phyloP scores from a whole-genome alignment of 2,797 vertebrate species.

The Gallinago solitaria region DNA sequence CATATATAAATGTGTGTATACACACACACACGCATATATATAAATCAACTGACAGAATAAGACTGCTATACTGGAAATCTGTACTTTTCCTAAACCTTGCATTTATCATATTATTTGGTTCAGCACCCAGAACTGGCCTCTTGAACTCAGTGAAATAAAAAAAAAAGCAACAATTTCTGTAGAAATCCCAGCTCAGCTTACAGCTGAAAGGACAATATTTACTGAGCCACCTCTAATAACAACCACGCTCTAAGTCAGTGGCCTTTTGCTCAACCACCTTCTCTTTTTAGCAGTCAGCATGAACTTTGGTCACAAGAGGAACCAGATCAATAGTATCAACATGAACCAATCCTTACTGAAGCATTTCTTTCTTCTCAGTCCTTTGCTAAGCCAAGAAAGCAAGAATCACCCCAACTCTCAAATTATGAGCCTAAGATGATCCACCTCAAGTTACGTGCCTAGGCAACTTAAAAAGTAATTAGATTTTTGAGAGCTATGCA shows the following conservation, averaged over 20 bases:
- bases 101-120: not conserved
- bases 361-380: not conserved
- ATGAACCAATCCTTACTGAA: not conserved
- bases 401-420: not conserved
- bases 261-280: not conserved
- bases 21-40: not conserved
- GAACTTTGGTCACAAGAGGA: constrained; percentile 6
- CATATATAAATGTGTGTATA: not conserved
- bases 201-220: constrained; percentile 18
- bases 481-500: not conserved
- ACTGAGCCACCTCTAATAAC: not conserved
- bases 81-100: not conserved
- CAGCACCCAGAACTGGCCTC: not conserved
- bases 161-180: not conserved
- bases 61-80: not conserved
- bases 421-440: not conserved
- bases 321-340: not conserved
- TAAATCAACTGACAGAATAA: not conserved
- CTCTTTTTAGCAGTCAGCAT: not conserved
- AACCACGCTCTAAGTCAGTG: not conserved
- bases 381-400: not conserved
- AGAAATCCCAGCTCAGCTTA: not conserved
- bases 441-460: not conserved
- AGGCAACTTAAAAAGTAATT: not conserved
- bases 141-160: not conserved